These are phyloP conservation scores for Cyclura pinguis DNA, from an alignment of 2,797 vertebrate species.

Conservation along the genomic window DNA sequence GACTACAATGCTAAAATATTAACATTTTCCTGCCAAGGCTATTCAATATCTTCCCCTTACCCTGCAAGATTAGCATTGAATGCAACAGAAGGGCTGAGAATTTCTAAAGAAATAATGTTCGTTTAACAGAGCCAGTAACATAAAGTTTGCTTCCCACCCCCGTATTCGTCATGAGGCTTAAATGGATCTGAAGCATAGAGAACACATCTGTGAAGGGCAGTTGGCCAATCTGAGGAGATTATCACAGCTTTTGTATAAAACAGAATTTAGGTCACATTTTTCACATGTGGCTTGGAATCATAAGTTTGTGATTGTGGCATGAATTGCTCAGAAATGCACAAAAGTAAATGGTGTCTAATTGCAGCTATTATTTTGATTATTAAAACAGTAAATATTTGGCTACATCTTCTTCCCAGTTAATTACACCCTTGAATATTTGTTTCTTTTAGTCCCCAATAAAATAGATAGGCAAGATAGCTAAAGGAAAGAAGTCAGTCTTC, in stretches of 20 bases:
- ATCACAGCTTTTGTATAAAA: slow-evolving; percentile 40
- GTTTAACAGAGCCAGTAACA: slow-evolving; percentile 23
- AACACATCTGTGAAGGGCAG: slow-evolving; percentile 55
- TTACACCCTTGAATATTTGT: not conserved
- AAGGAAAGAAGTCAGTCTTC: not conserved
- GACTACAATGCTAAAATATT: not conserved
- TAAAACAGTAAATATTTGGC: not conserved
- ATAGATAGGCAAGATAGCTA: not conserved
- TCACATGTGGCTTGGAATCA: slow-evolving; percentile 44
- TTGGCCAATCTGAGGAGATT: slow-evolving; percentile 58
- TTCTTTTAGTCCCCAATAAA: not conserved
- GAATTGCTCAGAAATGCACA: slow-evolving; percentile 4
- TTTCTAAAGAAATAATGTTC: slow-evolving; percentile 49
- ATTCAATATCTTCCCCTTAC: not conserved
- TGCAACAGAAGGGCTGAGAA: slow-evolving; percentile 17
- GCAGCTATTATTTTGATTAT: too few relatives aligned
- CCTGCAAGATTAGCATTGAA: not conserved
- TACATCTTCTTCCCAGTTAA: not conserved
- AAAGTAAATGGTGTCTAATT: not conserved
- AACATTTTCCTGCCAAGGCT: not conserved
- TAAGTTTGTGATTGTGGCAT: not conserved
- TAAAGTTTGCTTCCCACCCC: slow-evolving; percentile 27
- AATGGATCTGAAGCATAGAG: slow-evolving; percentile 56
- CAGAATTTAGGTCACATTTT: slow-evolving; percentile 51
- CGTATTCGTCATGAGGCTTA: slow-evolving; percentile 19